Base-by-base conservation (phyloP, 2,797 vertebrate genomes). In the Aldrovandia affinis region DNA sequence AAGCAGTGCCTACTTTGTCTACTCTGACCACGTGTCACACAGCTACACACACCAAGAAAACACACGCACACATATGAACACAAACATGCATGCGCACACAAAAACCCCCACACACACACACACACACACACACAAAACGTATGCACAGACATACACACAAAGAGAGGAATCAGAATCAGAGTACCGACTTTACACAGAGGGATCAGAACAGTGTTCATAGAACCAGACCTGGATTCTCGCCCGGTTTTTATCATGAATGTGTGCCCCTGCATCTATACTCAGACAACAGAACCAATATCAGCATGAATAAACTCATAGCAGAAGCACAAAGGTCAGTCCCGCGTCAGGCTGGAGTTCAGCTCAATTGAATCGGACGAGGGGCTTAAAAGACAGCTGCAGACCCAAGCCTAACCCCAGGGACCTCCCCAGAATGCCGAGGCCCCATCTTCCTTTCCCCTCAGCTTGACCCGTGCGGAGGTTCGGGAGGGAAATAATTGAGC, bases 401-500 rank as follows among this genome's bases (percentile, higher is more conserved):
- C 33, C 1, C 15, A 8, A 18, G n/a, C 73, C 4, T 18, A 9
- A 75, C 36, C 39, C 2, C 36, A 42, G 70, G 39, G 36, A 25
- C 18, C 44, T 75, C 70, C n/a, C 65, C 70, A 65, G 30, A 47
- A 63, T 39, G 33, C 77, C 39, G 44, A 50, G 36, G 22, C 55
- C 59, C 28, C 10, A 18, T 50, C 63, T 63, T 47, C 39, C 25
- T 59, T n/a, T 54, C 63, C 39, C 47, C 59, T 22, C 59, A 33
- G 57, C 73, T 54, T 82, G 73, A 78, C 73, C 73, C 44, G 25
- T 70, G 28, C n/a, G 47, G 39, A 68, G 57, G 81, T 82, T 54
- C 30, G 30, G 47, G 57, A 63, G 44, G 54, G 55, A 78, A 73
- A 30, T 85, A 78, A 85, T 82, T 82, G 73, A 85, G 47, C 84